Evolutionary conservation across 35 echinoderm and acorn worm genomes (phyloP).

Genomic region (Diadema setosum): DNA sequence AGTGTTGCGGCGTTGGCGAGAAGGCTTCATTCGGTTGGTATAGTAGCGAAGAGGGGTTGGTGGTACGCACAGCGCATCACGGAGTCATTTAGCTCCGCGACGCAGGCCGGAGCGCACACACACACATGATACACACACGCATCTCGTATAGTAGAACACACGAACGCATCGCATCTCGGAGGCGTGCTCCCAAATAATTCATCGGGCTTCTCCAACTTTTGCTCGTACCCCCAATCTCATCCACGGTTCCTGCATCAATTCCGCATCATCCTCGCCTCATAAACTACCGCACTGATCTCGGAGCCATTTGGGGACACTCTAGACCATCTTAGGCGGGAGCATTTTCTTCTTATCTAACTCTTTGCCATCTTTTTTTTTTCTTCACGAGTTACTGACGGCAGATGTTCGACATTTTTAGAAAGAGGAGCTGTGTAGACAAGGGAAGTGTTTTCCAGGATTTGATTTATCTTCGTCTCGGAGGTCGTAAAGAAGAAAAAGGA

Average conservation of each 20-base stretch:
- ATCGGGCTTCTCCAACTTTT: too few relatives aligned
- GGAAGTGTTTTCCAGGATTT: neutral
- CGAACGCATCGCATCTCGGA: too few relatives aligned
- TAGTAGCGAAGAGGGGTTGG: too few relatives aligned
- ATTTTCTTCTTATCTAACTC: too few relatives aligned
- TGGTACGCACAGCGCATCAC: neutral
- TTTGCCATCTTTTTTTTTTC: too few relatives aligned
- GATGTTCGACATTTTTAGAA: neutral
- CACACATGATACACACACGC: neutral
- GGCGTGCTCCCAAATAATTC: too few relatives aligned
- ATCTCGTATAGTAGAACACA: too few relatives aligned
- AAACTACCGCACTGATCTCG: neutral
- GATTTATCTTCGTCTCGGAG: neutral
- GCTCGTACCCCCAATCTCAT: too few relatives aligned
- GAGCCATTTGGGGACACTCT: neutral
- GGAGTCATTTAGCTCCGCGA: neutral
- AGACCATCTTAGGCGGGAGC: neutral
- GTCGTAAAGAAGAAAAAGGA: neutral
- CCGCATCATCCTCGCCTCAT: neutral
- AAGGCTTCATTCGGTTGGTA: too few relatives aligned
- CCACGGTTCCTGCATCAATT: neutral
- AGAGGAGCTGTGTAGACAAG: too few relatives aligned
- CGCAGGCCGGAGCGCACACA: neutral
- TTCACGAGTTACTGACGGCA: too few relatives aligned
- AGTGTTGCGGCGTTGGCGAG: too few relatives aligned